These are phyloP conservation scores for Linyphia triangularis DNA, from an alignment of 2,888 invertebrate genomes.

Conservation along the genomic window DNA sequence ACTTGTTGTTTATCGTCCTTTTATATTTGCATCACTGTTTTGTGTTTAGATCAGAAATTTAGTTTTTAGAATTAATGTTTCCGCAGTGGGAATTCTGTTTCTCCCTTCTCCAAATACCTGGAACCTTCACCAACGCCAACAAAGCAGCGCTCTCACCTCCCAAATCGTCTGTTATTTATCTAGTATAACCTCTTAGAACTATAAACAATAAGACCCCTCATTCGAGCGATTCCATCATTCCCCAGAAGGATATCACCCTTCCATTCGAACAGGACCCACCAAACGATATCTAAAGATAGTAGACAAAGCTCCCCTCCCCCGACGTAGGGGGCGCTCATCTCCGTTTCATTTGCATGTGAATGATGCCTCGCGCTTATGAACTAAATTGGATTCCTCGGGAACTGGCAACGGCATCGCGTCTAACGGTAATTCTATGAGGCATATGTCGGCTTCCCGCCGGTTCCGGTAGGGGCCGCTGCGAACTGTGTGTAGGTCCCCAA, in stretches of 20 bases:
- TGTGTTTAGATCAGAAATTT: too few species aligned
- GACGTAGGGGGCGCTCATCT: slow-evolving; percentile 50
- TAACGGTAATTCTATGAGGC: slow-evolving; percentile 64
- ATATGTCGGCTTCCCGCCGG: slow-evolving; percentile 60
- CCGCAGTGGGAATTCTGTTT: too few species aligned
- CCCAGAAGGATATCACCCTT: too few species aligned
- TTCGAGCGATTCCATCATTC: too few species aligned
- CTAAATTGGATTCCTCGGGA: slow-evolving; percentile 70
- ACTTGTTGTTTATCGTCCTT: too few species aligned
- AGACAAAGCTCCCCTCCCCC: slow-evolving; percentile 61
- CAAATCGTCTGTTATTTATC: neutral
- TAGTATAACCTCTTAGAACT: neutral
- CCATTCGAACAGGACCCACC: too few species aligned
- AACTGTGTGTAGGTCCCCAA: slow-evolving; percentile 60
- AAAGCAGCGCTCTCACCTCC: neutral
- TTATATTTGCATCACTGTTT: too few species aligned
- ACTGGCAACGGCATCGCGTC: slow-evolving; percentile 33
- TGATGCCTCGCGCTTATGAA: slow-evolving; percentile 73
- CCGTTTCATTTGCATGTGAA: slow-evolving; percentile 73
- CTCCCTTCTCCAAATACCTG: too few species aligned
- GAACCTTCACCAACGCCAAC: too few species aligned
- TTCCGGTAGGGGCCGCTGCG: slow-evolving; percentile 53
- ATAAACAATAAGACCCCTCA: neutral
- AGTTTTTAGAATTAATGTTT: too few species aligned
- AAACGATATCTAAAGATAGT: slow-evolving; percentile 68